Percentiles rank a stretch among this genome's conserved stretches.
Conservation (phyloP, 2,888 invertebrate species). For the Rapana venosa region DNA sequence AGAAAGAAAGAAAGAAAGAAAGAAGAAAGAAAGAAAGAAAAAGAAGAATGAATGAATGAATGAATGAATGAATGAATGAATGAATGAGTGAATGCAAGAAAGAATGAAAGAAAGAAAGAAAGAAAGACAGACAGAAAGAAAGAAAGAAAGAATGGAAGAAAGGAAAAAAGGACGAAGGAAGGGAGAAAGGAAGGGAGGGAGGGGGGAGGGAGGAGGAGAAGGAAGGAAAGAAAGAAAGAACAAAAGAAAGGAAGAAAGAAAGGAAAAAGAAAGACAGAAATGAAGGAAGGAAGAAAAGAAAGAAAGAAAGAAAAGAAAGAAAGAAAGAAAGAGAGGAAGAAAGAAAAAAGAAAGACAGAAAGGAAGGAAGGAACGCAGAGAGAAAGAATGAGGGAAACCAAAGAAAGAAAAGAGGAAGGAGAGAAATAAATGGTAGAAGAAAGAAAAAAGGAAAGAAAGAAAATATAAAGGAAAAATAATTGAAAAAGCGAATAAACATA, state of each 20-base stretch:
- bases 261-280: no score
- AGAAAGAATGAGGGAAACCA: not conserved
- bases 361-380: not conserved
- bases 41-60: not conserved
- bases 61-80: not conserved
- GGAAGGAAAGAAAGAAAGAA: constrained; percentile 15
- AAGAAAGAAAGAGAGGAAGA: constrained; percentile 12
- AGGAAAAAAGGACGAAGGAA: not conserved
- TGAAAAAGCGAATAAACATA: no score
- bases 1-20: no score
- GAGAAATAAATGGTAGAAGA: not conserved
- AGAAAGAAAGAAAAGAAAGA: not conserved
- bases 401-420: not conserved
- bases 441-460: no score
- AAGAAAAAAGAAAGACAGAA: constrained; percentile 21
- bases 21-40: not conserved
- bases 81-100: no score
- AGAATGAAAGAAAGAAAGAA: not conserved
- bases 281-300: not conserved
- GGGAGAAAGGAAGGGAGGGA: not conserved
- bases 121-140: not conserved
- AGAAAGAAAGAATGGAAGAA: not conserved
- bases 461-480: no score
- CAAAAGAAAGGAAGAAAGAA: not conserved
- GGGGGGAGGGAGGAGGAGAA: not conserved